Base-by-base conservation (phyloP, 2,888 invertebrate species). In the Spilosoma lubricipeda region DNA sequence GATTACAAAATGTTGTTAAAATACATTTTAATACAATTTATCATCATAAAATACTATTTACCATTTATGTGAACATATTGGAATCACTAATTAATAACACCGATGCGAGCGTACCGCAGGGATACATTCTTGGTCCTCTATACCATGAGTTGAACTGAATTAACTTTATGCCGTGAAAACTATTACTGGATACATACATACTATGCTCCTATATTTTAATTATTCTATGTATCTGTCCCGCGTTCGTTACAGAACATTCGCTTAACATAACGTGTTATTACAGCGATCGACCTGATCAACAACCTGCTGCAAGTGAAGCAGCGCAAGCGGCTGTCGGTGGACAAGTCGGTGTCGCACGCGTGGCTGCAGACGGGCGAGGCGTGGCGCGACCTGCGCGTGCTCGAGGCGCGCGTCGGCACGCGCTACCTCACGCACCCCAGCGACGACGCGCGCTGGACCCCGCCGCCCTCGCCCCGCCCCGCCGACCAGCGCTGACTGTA, bases 351-450 rank as follows among this genome's bases (percentile, higher is more conserved):
- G 80, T 97, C 97, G 86, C 99, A 99, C 94, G 97, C 98, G 84
- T 99, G 99, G 99, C 97, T 99, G 83, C 99, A 99, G 97, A 99
- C 99, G 92, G 98, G 98, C 90, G 97, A 98, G 92, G 99, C 99
- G 9, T 99, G 99, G 99, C 97, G 97, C 85, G 99, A 99, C 95
- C 96, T 99, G 87, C 97, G 99, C 73, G 97, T 97, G 85, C 96
- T 99, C 73, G 99, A 99, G 95, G 79, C 77, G 0, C 88, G 92
- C 76, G 94, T 93, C 42, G 93, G 93, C 72, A 52, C 79, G 71
- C 91, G 96, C 79, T 94, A 94, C 91, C 93, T 94, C 89, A 94
- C 94, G 87, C 94, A 94, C 89, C 74, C 88, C 89, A 92, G 91
- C 86, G 94, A 94, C 89, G 94, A 94, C 89, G 85, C 39, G 64